Evolutionary conservation across 2,888 invertebrate genomes (phyloP).

Genomic region (Elmis aenea): DNA sequence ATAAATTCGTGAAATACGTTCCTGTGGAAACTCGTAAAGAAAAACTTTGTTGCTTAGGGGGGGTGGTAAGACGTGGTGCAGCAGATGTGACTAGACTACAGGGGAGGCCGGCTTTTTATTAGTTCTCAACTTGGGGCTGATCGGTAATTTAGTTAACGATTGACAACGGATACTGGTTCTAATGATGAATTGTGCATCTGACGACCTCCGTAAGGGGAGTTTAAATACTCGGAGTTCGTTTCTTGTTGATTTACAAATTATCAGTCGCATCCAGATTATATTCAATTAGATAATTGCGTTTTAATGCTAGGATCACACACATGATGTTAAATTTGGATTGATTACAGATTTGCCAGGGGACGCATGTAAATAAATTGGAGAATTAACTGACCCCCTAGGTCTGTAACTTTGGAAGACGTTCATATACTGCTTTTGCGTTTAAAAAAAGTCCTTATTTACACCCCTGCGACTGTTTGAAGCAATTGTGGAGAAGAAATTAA

Average conservation of each 20-base stretch:
- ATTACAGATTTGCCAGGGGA: too few relatives aligned
- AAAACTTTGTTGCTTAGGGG: constrained; percentile 14
- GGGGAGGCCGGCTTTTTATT: constrained; percentile 24
- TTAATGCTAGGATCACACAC: too few relatives aligned
- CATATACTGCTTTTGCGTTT: too few relatives aligned
- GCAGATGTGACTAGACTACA: constrained; percentile 21
- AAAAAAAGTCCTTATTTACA: too few relatives aligned
- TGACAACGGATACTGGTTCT: constrained; percentile 29
- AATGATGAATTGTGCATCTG: constrained; percentile 23
- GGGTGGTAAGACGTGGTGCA: constrained; percentile 20
- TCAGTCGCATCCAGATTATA: constrained; percentile 13
- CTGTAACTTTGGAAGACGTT: too few relatives aligned
- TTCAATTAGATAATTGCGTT: constrained; percentile 17
- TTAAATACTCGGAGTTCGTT: constrained; percentile 14
- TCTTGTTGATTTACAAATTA: constrained; percentile 24
- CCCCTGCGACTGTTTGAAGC: too few relatives aligned
- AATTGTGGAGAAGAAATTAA: too few relatives aligned
- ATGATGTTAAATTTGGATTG: too few relatives aligned
- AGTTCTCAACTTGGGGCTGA: constrained; percentile 23
- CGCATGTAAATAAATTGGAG: too few relatives aligned
- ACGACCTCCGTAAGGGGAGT: constrained; percentile 19
- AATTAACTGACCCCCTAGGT: too few relatives aligned
- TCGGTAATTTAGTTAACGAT: constrained; percentile 31
- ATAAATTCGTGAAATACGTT: constrained; percentile 13
- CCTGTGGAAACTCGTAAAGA: constrained; percentile 11